Percentiles rank a stretch among this genome's conserved stretches.
These are phyloP conservation scores for Priocnemis perturbator DNA, from an alignment of 2,888 invertebrate species.

Conservation along the genomic window DNA sequence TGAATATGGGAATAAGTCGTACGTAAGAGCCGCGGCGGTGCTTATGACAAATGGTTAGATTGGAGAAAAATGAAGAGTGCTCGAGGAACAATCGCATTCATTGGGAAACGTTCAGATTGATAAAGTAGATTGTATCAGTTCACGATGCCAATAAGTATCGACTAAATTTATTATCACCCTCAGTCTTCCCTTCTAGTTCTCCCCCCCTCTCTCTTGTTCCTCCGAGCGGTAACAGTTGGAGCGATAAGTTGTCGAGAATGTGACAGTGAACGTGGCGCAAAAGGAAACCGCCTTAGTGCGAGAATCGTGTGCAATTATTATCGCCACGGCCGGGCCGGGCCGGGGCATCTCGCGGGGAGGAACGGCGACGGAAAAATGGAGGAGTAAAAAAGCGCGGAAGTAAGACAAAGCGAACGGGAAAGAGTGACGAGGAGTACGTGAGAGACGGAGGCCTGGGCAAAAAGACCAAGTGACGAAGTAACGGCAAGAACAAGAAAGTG, in stretches of 20 bases:
- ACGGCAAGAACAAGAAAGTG: background rate
- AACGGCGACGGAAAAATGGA: no score
- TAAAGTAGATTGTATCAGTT: no score
- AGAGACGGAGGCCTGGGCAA: background rate
- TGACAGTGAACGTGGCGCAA: background rate
- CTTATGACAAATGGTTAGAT: no score
- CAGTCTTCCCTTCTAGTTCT: background rate
- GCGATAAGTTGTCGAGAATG: background rate
- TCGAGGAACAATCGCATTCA: no score
- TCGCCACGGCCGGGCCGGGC: constrained; percentile 6
- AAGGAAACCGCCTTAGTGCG: background rate
- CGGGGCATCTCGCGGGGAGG: constrained; percentile 1
- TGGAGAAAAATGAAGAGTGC: no score
- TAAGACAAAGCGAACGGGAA: no score
- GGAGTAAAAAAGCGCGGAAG: no score
- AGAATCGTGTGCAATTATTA: constrained; percentile 15
- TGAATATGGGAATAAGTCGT: no score
- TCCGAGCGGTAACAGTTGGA: background rate
- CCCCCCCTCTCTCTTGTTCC: background rate
- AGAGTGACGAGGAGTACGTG: no score
- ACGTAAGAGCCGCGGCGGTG: no score
- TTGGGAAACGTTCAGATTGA: no score
- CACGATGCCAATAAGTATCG: no score
- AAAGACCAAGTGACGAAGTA: background rate
- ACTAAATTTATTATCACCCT: background rate